Conservation (phyloP, 1,140 invertebrate genomes). For the Antheraea mylitta region DNA sequence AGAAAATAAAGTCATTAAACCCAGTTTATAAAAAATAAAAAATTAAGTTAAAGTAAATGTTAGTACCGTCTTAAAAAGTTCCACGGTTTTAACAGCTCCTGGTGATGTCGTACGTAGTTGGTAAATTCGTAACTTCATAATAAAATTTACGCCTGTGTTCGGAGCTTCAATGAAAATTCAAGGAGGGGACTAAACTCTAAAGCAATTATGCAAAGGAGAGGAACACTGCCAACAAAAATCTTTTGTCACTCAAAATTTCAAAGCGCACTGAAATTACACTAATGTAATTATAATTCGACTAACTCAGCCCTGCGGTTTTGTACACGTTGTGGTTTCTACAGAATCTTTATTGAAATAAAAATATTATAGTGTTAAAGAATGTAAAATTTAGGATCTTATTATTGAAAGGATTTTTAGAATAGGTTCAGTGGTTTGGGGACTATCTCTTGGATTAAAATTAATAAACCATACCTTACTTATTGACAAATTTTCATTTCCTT, state of each 20-base stretch:
- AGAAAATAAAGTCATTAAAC: not conserved
- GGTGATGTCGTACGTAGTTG: conserved; percentile 15
- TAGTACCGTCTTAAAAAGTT: conserved; percentile 1
- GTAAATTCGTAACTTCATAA: conserved; percentile 17
- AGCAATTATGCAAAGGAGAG: conserved; percentile 18
- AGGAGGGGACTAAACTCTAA: conserved; percentile 11
- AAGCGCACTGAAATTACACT: conserved; percentile 4
- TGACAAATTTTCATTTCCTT: no score
- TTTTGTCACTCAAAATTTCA: conserved; percentile 16
- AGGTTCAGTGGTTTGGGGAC: no score
- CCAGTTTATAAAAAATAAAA: not conserved
- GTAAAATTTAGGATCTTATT: no score
- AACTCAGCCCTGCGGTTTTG: no score
- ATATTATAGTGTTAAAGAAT: no score
- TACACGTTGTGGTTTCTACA: no score
- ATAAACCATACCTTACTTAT: no score
- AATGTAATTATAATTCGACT: not conserved
- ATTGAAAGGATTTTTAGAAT: no score
- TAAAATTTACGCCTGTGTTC: conserved; percentile 16
- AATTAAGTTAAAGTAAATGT: not conserved
- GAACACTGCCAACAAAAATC: conserved; percentile 4
- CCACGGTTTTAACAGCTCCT: conserved; percentile 9
- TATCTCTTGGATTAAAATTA: no score
- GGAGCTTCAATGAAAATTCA: conserved; percentile 11
- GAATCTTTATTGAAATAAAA: no score